These are phyloP conservation scores for Physeter macrocephalus DNA, from an alignment of 2,113 vertebrate genomes.

Conservation along the genomic window DNA sequence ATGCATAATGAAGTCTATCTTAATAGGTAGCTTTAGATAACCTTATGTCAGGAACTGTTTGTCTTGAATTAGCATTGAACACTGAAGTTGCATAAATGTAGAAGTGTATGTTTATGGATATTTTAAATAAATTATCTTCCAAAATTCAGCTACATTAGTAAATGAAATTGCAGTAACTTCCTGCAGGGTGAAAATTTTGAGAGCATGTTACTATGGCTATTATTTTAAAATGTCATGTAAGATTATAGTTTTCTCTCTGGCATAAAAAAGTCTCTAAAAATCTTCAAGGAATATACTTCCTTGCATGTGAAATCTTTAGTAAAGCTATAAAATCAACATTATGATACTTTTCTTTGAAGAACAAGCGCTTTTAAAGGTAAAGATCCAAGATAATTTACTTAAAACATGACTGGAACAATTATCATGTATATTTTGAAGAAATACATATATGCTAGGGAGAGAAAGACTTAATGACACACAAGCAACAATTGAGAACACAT, in stretches of 20 bases:
- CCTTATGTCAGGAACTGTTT: neutral
- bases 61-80: neutral
- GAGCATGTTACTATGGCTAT: conserved; percentile 60
- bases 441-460: neutral
- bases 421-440: conserved; percentile 27
- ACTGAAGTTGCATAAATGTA: conserved; percentile 14
- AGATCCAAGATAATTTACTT: conserved; percentile 1
- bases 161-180: conserved; percentile 57
- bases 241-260: conserved; percentile 55
- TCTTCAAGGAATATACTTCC: conserved; percentile 35
- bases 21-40: conserved; percentile 2
- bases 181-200: conserved; percentile 50
- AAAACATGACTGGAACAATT: neutral
- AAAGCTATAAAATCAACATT: conserved; percentile 27
- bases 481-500: neutral
- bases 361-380: conserved; percentile 6
- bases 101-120: neutral
- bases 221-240: conserved; percentile 52
- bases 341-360: conserved; percentile 1
- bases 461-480: neutral
- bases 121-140: conserved; percentile 49
- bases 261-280: conserved; percentile 41
- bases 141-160: conserved; percentile 30
- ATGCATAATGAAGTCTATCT: neutral
- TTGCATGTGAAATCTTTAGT: conserved; percentile 33